phyloP scores from a whole-genome alignment of 2,113 vertebrate species.

The Recurvirostra avosetta region DNA sequence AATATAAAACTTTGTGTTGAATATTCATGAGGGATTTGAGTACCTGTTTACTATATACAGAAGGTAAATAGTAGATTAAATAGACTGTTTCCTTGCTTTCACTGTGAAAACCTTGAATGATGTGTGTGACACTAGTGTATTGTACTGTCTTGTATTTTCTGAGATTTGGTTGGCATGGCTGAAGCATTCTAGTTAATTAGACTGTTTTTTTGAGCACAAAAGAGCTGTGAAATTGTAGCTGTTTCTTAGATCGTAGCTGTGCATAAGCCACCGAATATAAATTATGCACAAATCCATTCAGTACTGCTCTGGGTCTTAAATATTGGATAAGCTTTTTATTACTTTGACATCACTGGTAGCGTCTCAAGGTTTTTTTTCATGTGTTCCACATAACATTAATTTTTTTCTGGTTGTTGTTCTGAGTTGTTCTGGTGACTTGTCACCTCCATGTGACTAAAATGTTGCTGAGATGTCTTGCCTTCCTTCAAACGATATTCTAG shows the following conservation, averaged over 20 bases:
- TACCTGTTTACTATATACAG: background rate
- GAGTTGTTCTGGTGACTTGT: background rate
- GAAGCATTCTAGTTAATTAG: slow-evolving; percentile 8
- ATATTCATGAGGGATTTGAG: background rate
- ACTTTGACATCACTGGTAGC: background rate
- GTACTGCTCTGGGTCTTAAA: background rate
- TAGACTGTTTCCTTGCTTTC: background rate
- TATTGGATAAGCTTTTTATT: background rate
- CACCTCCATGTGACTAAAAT: background rate
- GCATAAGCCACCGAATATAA: background rate
- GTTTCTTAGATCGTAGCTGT: background rate
- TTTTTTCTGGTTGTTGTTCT: background rate
- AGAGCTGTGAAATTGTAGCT: background rate
- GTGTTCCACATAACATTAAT: background rate
- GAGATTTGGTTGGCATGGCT: background rate
- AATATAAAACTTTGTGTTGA: background rate
- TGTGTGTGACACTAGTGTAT: background rate
- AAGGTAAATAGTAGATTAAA: slow-evolving; percentile 28
- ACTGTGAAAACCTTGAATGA: background rate
- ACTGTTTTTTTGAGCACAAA: background rate
- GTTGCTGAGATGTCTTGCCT: background rate
- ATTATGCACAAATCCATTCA: slow-evolving; percentile 19
- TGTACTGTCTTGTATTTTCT: background rate
- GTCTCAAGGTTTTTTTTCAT: background rate
- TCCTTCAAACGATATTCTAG: background rate